Evolutionary conservation across 1,140 invertebrate genomes (phyloP), one percentile per base, ranked within the genome.

Genomic region (Phymorhynchus buccinoides): DNA sequence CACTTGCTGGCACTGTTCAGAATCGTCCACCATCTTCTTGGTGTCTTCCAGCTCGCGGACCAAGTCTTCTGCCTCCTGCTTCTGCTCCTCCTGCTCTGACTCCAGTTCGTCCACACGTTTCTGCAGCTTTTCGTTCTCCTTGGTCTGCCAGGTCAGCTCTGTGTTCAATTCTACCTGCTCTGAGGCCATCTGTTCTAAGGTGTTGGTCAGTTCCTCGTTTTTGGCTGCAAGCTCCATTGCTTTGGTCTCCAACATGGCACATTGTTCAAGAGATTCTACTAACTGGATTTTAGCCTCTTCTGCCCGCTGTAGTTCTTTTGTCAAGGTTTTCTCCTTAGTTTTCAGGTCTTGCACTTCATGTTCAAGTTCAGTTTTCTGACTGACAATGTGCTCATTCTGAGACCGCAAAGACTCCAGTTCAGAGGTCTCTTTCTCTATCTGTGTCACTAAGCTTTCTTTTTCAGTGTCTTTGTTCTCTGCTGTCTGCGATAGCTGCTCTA

Each of bases 41-140:
- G 73, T 56, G 35, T 83, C 86, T n/a, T 85, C 80, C 32, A 39
- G 44, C 14, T 86, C 83, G 22, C 79, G 82, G 39, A 84, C 56
- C 48, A 86, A 73, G 42, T 84, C 85, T 35, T 85, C 84, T 32
- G 81, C 83, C 68, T 86, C 83, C 41, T 82, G 79, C 44, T 78
- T 77, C 71, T 87, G 83, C 71, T 83, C 78, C 41, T 85, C 77
- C n/a, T 39, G 42, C 41, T 87, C 85, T 77, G 83, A 32, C 75
- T 87, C 79, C 12, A 85, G 78, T 42, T 80, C 83, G 39, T 87
- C 81, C n/a, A 83, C 16, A 14, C 62, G 56, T 4, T 9, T 39
- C 37, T 83, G 81, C 1, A 83, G 62, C n/a, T n/a, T 32, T 32
- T 83, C 81, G 32, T 35, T n/a, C 22, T 62, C 66, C 39, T 83